These are phyloP conservation scores for Carcinoscorpius rotundicauda DNA, from an alignment of 1,140 invertebrate species.

Conservation along the genomic window DNA sequence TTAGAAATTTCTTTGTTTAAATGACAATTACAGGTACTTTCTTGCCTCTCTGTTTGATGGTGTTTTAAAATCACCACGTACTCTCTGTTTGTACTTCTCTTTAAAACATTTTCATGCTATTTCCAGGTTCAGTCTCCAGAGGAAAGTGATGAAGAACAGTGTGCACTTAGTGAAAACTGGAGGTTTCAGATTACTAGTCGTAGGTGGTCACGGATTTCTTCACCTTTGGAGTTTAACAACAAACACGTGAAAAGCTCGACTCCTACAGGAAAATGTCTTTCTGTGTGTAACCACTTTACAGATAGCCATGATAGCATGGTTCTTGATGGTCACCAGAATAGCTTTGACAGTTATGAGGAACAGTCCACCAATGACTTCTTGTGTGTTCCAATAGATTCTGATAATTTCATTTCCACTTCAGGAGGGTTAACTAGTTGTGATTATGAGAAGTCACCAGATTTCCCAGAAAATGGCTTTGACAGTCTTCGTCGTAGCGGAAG, in stretches of 20 bases:
- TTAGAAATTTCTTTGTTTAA: neutral
- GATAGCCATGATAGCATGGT: slow-evolving; percentile 34
- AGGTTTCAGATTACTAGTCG: slow-evolving; percentile 78
- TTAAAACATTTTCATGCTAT: slow-evolving; percentile 19
- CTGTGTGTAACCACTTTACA: slow-evolving; percentile 12
- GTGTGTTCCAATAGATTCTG: slow-evolving; percentile 11
- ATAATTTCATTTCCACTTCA: slow-evolving; percentile 17
- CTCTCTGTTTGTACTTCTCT: neutral
- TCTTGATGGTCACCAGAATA: slow-evolving; percentile 28
- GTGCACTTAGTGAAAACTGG: slow-evolving; percentile 88
- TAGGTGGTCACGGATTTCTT: slow-evolving; percentile 67
- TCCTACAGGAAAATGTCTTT: slow-evolving; percentile 6
- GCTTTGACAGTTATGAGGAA: slow-evolving; percentile 4
- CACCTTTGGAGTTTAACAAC: slow-evolving; percentile 6
- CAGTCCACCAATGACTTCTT: neutral
- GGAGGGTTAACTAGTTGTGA: slow-evolving; percentile 13
- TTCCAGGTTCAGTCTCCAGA: slow-evolving; percentile 44
- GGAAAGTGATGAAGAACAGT: slow-evolving; percentile 74
- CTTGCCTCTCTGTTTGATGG: no score
- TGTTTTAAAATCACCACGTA: no score
- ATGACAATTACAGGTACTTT: neutral
- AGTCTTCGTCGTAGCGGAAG: slow-evolving; percentile 59
- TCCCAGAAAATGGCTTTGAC: slow-evolving; percentile 4
- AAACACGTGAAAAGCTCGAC: slow-evolving; percentile 20
- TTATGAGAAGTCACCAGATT: slow-evolving; percentile 10